Percentiles rank a stretch among this genome's conserved stretches.
Conservation (phyloP, 2,888 invertebrate genomes). For the Periphyllus acericola region DNA sequence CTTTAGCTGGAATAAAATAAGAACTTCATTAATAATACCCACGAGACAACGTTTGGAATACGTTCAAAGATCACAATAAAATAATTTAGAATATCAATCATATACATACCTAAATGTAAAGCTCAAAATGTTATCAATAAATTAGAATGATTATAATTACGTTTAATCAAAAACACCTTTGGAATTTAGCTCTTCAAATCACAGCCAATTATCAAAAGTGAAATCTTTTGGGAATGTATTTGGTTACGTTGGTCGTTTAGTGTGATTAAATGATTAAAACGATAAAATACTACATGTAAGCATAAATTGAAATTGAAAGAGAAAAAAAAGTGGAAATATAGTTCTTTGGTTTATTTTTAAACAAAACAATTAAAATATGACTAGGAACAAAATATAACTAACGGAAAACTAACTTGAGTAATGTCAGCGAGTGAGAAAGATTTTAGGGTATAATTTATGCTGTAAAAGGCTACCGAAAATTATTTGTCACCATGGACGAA, state of each 20-base stretch:
- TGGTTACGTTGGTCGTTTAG: not conserved
- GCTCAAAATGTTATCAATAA: slow-evolving; percentile 44
- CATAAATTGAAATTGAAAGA: not conserved
- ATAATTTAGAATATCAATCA: slow-evolving; percentile 35
- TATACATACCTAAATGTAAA: not conserved
- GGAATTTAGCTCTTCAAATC: slow-evolving; percentile 49
- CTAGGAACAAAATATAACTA: slow-evolving; percentile 48
- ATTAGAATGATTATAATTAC: slow-evolving; percentile 6
- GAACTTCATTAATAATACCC: slow-evolving; percentile 1
- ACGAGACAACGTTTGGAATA: slow-evolving; percentile 8
- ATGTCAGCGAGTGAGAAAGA: not conserved
- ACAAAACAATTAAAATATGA: slow-evolving; percentile 47
- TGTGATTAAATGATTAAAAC: not conserved
- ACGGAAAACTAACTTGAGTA: not conserved
- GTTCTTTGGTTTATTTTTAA: not conserved
- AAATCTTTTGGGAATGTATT: slow-evolving; percentile 32
- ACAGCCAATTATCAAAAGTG: slow-evolving; percentile 49
- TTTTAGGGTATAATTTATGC: not conserved
- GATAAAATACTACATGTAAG: slow-evolving; percentile 1
- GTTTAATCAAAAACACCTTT: slow-evolving; percentile 46
- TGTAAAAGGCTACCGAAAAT: slow-evolving; percentile 4
- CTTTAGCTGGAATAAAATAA: not conserved
- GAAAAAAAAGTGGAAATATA: not conserved
- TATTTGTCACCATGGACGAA: slow-evolving; percentile 19
- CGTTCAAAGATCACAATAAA: slow-evolving; percentile 17